Base-by-base conservation (phyloP, 2,113 vertebrate species). In the Silurus meridionalis region DNA sequence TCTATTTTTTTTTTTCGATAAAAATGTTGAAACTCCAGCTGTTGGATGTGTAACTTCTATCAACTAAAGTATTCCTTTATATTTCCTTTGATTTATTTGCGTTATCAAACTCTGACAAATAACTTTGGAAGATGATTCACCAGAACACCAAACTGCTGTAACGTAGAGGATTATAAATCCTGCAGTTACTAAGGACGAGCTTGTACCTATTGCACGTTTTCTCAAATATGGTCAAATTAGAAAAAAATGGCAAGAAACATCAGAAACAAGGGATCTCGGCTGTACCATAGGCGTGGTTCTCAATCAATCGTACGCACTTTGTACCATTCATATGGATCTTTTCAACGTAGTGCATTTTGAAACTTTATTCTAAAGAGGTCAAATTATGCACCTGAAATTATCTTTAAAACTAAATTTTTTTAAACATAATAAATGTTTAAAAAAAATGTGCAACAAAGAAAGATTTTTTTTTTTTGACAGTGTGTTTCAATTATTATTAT, bases 141-240 rank as follows among this genome's bases (percentile, higher is more conserved):
- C n/a, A 28, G 63, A 64, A 58, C 50, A 19, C 21, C 28, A 50
- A 60, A 80, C 2, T 25, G 71, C 28, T 60, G 19, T 23, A 74
- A 37, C 19, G 23, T 52, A 71, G 19, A 79, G 6, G 21, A 60
- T 28, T 7, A 58, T n/a, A 60, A 58, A 60, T 61, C 85, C 25
- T 60, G 53, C 75, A 19, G 19, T 80, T 71, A 81, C 53, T 10
- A 17, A 15, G 53, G 67, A 81, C 8, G 28, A 86, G 19, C 84
- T 80, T 8, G 23, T 48, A 14, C 23, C 78, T 71, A 86, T 46
- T 71, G 64, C 85, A 86, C 60, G 46, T 28, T 21, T 50, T 25
- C 11, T 85, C 60, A 77, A 72, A 61, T 8, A 19, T 14, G 21
- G 9, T 60, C 69, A 19, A 23, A 48, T 25, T 53, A 28, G 14